These are phyloP conservation scores for Scaptomyza caliginosa DNA, from an alignment of 2,888 invertebrate genomes.

Conservation along the genomic window DNA sequence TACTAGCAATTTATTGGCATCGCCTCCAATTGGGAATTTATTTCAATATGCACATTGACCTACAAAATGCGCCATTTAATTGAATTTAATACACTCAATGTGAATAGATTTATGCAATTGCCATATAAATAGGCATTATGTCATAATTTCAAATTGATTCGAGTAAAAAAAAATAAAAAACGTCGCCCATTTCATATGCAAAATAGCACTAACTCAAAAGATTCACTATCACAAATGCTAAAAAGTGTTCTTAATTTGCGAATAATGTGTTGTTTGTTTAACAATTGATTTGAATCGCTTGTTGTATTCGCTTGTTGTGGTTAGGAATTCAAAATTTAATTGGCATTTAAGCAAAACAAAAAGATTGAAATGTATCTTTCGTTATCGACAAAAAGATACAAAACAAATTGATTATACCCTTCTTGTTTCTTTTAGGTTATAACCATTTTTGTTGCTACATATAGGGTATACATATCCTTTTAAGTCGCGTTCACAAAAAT, in stretches of 20 bases:
- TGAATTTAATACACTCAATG: constrained; percentile 46
- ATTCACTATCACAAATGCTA: constrained; percentile 7
- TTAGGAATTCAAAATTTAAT: too few species aligned
- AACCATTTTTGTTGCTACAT: constrained; percentile 33
- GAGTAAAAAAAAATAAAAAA: constrained; percentile 7
- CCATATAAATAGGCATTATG: constrained; percentile 62
- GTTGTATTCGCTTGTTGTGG: too few species aligned
- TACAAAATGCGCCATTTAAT: constrained; percentile 58
- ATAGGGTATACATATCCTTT: constrained; percentile 62
- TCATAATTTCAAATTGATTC: constrained; percentile 54
- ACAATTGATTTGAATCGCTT: neutral
- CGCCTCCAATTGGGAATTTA: constrained; percentile 42
- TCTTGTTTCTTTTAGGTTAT: constrained; percentile 9
- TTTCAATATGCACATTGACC: constrained; percentile 57
- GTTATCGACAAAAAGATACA: too few species aligned
- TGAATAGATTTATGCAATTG: constrained; percentile 37
- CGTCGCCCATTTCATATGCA: constrained; percentile 31
- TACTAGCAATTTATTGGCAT: constrained; percentile 56
- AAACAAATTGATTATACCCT: constrained; percentile 32
- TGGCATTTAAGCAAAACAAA: too few species aligned
- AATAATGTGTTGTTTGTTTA: neutral
- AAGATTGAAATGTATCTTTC: too few species aligned
- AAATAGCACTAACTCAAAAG: constrained; percentile 10
- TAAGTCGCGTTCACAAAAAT: constrained; percentile 64
- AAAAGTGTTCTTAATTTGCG: constrained; percentile 20